Evolutionary conservation across 2,797 vertebrate species (phyloP).

Genomic region (Ctenopoma kingsleyae): DNA sequence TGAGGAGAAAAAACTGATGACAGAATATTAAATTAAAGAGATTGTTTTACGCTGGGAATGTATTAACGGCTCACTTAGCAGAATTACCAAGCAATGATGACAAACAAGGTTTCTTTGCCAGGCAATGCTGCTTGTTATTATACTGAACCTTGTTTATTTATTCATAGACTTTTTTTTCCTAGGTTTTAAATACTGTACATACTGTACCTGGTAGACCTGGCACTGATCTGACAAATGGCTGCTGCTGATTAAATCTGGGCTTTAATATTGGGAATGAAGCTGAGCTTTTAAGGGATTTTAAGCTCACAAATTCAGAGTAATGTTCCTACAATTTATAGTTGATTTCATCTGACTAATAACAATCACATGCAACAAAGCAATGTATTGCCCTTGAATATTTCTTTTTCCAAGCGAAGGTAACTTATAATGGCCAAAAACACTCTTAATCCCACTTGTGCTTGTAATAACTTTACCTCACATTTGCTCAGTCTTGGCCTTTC

Average conservation of each 20-base stretch:
- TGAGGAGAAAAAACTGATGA: slow-evolving; percentile 67
- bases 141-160: slow-evolving; percentile 59
- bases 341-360: slow-evolving; percentile 42
- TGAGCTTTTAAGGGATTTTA: slow-evolving; percentile 65
- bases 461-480: slow-evolving; percentile 16
- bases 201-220: slow-evolving; percentile 34
- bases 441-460: background rate
- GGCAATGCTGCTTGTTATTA: slow-evolving; percentile 50
- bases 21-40: slow-evolving; percentile 74
- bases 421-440: background rate
- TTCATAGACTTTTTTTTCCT: slow-evolving; percentile 25
- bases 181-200: slow-evolving; percentile 23
- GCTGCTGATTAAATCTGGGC: slow-evolving; percentile 54
- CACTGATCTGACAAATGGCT: slow-evolving; percentile 49
- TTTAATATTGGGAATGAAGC: slow-evolving; percentile 34
- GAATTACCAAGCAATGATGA: slow-evolving; percentile 65
- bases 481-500: slow-evolving; percentile 36
- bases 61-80: slow-evolving; percentile 70
- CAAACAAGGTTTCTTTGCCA: slow-evolving; percentile 64
- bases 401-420: background rate
- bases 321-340: slow-evolving; percentile 39
- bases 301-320: slow-evolving; percentile 56
- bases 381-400: slow-evolving; percentile 8
- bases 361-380: slow-evolving; percentile 20
- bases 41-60: slow-evolving; percentile 69